These are phyloP conservation scores for Byasa hedistus DNA, from an alignment of 2,888 invertebrate genomes.

Conservation along the genomic window DNA sequence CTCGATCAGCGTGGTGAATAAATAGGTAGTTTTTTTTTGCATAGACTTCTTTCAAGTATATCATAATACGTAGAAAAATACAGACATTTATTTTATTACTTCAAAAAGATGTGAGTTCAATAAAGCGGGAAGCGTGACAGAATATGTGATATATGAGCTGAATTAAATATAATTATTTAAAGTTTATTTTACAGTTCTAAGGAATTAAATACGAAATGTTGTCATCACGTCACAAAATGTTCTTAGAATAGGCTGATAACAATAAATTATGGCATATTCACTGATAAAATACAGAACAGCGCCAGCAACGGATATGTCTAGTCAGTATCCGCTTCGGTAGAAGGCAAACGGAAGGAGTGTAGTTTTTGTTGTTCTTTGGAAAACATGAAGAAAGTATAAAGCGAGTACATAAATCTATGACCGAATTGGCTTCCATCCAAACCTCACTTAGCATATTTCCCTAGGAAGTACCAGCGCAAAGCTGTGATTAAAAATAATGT, in stretches of 20 bases:
- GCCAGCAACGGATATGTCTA: conserved; percentile 26
- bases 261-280: conserved; percentile 25
- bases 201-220: background rate
- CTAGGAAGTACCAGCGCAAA: background rate
- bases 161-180: too few species aligned
- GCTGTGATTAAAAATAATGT: background rate
- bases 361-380: conserved; percentile 28
- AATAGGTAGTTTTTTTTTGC: too few species aligned
- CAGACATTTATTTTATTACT: too few species aligned
- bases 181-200: too few species aligned
- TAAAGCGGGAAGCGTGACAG: too few species aligned
- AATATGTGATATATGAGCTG: too few species aligned
- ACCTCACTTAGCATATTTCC: conserved; percentile 5
- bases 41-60: too few species aligned
- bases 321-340: conserved; percentile 26
- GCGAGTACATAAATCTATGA: conserved; percentile 23
- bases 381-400: conserved; percentile 26
- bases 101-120: too few species aligned
- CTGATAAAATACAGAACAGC: conserved; percentile 25
- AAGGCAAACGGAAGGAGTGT: conserved; percentile 25
- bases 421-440: conserved; percentile 25
- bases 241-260: conserved; percentile 11
- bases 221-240: background rate
- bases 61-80: too few species aligned
- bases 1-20: too few species aligned